Evolutionary conservation across 2,888 invertebrate genomes (phyloP), one percentile per base, ranked within the genome.

Genomic region (Drosophila buzzatii): DNA sequence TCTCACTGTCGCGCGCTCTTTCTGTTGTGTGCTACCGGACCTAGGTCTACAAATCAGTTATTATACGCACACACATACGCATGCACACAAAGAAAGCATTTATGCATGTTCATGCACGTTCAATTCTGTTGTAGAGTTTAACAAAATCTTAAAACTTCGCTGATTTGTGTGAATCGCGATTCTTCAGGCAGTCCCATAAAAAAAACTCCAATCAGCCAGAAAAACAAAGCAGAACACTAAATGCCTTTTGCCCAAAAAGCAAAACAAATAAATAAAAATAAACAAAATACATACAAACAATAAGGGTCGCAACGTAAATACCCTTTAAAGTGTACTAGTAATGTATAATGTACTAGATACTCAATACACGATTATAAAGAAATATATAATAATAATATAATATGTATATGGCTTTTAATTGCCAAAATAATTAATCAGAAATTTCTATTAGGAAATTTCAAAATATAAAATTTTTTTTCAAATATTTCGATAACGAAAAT

Each of bases 11-110:
- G 53, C 52, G 47, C 44, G 18, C 58, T 58, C 44, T 60, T 39
- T 61, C 37, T 57, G 23, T 39, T 23, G n/a, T 58, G 57, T 58
- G 57, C 64, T 79, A 65, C 81, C 80, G 82, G 85, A 89, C 90
- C 84, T 85, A 85, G 80, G 77, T 84, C 80, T 83, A 88, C 71
- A 85, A 78, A 79, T 56, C 66, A 42, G 23, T 27, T 42, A 31
- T 27, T 55, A 37, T 35, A 35, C 23, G 23, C 23, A 20, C 51
- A 44, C 37, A 31, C 44, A 47, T n/a, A 31, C 10, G 23, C 14
- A 16, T 1, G 10, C 12, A 31, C 31, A n/a, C 33, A 1, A n/a
- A n/a, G 20, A 16, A 45, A 33, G 14, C 23, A 39, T 41, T 39
- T 51, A 37, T 45, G 31, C 39, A 31, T 41, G 23, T 49, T 33